phyloP scores from a whole-genome alignment of 1,140 invertebrate genomes.

The Brachystomella parvula region DNA sequence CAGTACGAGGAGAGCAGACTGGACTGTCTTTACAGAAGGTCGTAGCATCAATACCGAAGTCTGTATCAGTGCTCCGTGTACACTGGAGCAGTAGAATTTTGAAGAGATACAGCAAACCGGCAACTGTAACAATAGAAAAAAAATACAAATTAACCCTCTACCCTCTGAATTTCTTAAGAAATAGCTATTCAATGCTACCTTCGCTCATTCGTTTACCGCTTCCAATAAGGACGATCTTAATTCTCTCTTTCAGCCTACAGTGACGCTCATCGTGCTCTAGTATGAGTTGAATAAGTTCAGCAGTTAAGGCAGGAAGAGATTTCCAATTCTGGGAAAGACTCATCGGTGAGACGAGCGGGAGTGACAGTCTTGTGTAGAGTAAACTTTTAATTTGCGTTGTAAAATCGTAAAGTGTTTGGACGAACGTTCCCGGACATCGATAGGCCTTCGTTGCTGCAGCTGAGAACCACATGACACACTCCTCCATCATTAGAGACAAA shows the following conservation, averaged over 20 bases:
- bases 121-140: not conserved
- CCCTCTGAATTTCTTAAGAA: not conserved
- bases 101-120: constrained; percentile 8
- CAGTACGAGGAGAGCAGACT: not conserved
- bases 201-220: constrained; percentile 10
- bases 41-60: constrained; percentile 7
- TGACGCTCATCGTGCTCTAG: constrained; percentile 13
- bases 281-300: constrained; percentile 17
- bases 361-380: constrained; percentile 12
- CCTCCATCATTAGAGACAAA: constrained; percentile 15
- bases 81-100: constrained; percentile 14
- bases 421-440: constrained; percentile 20
- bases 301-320: constrained; percentile 12
- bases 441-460: constrained; percentile 17
- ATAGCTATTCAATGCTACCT: not conserved
- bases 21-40: not conserved
- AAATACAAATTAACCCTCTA: not conserved
- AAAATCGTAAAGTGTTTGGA: constrained; percentile 26
- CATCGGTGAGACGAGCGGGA: constrained; percentile 9
- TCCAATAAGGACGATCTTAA: constrained; percentile 21
- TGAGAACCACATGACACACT: constrained; percentile 20
- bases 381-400: constrained; percentile 10
- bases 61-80: not conserved
- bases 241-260: constrained; percentile 17
- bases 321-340: constrained; percentile 12